Conservation (phyloP, 2,888 invertebrate genomes). For the Mylabris sibirica region DNA sequence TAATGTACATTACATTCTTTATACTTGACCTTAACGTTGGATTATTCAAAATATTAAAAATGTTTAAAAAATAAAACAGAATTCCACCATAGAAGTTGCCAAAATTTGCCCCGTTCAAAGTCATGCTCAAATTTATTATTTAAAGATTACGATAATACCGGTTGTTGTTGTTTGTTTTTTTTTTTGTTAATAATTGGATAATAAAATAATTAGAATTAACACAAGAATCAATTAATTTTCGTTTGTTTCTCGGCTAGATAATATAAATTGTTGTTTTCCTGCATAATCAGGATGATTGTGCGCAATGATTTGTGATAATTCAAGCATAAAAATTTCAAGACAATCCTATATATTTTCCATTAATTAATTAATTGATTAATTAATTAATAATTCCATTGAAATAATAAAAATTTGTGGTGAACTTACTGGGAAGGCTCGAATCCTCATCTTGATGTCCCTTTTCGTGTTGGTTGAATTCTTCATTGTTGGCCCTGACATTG, state of each 20-base stretch:
- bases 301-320: constrained; percentile 14
- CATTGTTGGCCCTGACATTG: constrained; percentile 65
- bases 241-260: not conserved
- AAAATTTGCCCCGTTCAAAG: not conserved
- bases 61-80: not conserved
- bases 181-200: too few species aligned
- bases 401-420: too few species aligned
- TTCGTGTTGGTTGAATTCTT: constrained; percentile 79
- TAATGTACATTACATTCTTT: not conserved
- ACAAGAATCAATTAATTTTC: not conserved
- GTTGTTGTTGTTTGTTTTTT: not conserved
- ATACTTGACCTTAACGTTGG: constrained; percentile 4
- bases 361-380: not conserved
- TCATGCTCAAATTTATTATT: too few species aligned
- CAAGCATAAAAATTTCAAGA: not conserved
- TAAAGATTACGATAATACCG: not conserved
- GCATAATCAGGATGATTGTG: constrained; percentile 13
- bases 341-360: not conserved
- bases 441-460: constrained; percentile 97
- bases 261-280: constrained; percentile 12
- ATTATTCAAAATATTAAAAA: not conserved
- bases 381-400: too few species aligned
- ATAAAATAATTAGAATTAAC: not conserved
- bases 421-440: constrained; percentile 97
- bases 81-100: not conserved